Percentiles rank a stretch among this genome's conserved stretches.
Evolutionary conservation across 2,797 vertebrate species (phyloP).

Genomic region (Thamnophis elegans): DNA sequence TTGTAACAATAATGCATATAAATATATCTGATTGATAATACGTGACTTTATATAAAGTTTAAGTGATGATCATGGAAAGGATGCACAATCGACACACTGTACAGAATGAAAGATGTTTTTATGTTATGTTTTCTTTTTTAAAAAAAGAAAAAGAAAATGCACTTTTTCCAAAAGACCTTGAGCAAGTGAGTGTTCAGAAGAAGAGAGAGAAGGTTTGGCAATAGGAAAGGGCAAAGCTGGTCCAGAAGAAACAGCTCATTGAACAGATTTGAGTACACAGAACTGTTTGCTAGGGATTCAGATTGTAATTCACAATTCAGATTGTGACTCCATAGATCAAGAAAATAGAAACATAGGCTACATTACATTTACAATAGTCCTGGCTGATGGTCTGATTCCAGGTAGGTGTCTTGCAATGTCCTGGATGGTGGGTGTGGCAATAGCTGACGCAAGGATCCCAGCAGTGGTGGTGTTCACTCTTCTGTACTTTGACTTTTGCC

Average conservation of each 20-base stretch:
- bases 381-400: conserved; percentile 87
- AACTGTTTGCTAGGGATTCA: neutral
- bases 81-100: too few relatives aligned
- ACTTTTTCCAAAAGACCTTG: neutral
- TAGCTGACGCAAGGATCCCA: conserved; percentile 93
- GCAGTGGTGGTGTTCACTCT: conserved; percentile 88
- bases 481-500: conserved; percentile 89
- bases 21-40: too few relatives aligned
- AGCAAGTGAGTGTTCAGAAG: neutral
- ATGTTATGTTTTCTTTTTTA: too few relatives aligned
- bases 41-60: too few relatives aligned
- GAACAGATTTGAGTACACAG: neutral
- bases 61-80: too few relatives aligned
- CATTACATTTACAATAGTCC: conserved; percentile 93
- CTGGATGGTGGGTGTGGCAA: conserved; percentile 82
- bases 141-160: too few relatives aligned
- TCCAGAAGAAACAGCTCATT: neutral
- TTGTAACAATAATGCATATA: too few relatives aligned
- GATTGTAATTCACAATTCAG: neutral
- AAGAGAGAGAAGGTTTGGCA: neutral
- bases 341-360: neutral
- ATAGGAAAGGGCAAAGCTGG: neutral
- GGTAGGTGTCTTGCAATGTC: conserved; percentile 83
- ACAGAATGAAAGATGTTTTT: too few relatives aligned
- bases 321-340: neutral